Evolutionary conservation across 2,113 vertebrate genomes (phyloP), one percentile per base, ranked within the genome.

Genomic region (Catagonus wagneri): DNA sequence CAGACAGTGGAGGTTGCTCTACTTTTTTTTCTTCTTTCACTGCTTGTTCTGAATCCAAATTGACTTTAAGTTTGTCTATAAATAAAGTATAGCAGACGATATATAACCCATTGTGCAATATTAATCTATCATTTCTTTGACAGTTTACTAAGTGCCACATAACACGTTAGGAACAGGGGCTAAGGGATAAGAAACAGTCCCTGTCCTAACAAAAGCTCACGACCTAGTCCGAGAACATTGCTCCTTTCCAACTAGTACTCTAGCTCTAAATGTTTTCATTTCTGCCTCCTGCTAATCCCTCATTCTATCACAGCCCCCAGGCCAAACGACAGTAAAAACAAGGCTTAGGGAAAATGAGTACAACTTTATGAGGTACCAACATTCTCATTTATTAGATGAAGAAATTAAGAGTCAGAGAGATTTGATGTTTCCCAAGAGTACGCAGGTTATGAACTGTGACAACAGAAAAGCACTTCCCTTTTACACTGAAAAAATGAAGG

Each of bases 11-110:
- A 71, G 84, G 94, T 69, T 97, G 97, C 39, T 91, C 98, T 6
- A 22, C 97, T 86, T 95, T 97, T 54, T 98, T 98, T 89, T 98
- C 95, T 92, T 98, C 98, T 96, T 98, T 99, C 50, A 97, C 88
- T 63, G 96, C 94, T 95, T 98, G 98, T 86, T 98, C 98, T 72
- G 98, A 94, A 61, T 97, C 95, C 79, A 98, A 69, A 90, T 0
- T 98, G 91, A 92, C 98, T 97, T 98, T 99, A 71, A 99, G 97
- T 98, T 99, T 99, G 98, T 96, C 98, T 99, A 97, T 27, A 90
- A 96, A 96, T 27, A 94, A 94, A 98, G 90, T 84, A 97, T 14
- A 95, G 80, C 50, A 97, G 93, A 89, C 0, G 6, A 96, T 89
- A 90, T 91, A 95, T 68, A 95, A 93, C 83, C 58, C 89, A 68